Conservation (phyloP, 2,888 invertebrate species). For the Perizoma flavofasciatum region DNA sequence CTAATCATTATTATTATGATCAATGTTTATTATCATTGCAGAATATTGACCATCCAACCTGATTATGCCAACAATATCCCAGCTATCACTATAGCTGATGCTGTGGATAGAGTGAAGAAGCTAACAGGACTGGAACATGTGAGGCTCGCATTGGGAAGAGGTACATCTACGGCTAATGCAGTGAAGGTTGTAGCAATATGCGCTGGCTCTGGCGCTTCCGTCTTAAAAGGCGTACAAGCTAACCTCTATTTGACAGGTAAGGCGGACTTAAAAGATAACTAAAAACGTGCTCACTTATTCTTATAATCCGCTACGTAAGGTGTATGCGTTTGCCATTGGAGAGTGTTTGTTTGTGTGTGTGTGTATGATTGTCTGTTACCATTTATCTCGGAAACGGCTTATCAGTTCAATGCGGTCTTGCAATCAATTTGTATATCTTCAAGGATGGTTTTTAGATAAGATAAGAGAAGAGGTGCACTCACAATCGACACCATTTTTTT, state of each 20-base stretch:
- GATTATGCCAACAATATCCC: background rate
- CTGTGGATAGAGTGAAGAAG: constrained; percentile 87
- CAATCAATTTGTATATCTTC: no score
- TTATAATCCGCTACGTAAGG: background rate
- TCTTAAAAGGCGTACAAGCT: constrained; percentile 88
- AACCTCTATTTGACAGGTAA: constrained; percentile 91
- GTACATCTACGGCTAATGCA: constrained; percentile 63
- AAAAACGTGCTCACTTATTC: no score
- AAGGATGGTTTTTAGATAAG: no score
- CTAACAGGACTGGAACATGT: constrained; percentile 88
- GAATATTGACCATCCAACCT: constrained; percentile 19
- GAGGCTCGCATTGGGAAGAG: constrained; percentile 87
- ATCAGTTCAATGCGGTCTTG: no score
- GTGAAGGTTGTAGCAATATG: constrained; percentile 90
- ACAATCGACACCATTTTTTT: no score
- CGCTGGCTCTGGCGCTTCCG: constrained; percentile 94
- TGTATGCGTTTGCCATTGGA: no score
- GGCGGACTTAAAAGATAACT: no score
- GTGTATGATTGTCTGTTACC: no score
- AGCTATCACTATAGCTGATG: constrained; percentile 77
- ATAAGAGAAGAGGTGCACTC: no score
- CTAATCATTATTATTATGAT: no score
- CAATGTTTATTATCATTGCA: constrained; percentile 11
- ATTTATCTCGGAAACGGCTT: no score
- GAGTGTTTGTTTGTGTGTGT: no score